These are phyloP conservation scores for Aphelenchoides avenae DNA, from an alignment of 1,140 invertebrate species.

Conservation along the genomic window DNA sequence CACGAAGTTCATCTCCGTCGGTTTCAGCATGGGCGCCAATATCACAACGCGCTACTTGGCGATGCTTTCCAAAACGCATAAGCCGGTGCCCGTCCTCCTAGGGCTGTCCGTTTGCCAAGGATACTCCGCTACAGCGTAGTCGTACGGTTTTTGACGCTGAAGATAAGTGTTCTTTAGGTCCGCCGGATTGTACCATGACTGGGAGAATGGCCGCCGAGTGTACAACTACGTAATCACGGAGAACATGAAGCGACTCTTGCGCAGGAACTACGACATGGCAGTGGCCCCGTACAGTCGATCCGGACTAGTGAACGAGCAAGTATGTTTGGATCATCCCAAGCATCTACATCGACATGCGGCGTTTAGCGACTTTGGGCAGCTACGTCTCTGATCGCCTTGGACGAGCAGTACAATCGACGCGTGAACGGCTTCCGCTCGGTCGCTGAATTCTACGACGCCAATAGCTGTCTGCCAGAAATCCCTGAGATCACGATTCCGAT, in stretches of 20 bases:
- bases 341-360: too few species aligned
- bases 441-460: conserved; percentile 69
- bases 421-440: conserved; percentile 71
- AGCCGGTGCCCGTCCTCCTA: conserved; percentile 67
- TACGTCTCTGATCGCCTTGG: conserved; percentile 77
- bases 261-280: conserved; percentile 72
- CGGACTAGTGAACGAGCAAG: conserved; percentile 60
- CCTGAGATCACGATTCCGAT: conserved; percentile 67
- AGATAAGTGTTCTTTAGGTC: conserved; percentile 64
- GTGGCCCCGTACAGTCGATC: conserved; percentile 72
- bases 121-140: conserved; percentile 80
- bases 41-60: conserved; percentile 40
- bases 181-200: conserved; percentile 73
- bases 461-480: conserved; percentile 63
- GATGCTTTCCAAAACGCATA: conserved; percentile 3
- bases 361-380: conserved; percentile 74
- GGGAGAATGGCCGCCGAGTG: conserved; percentile 78
- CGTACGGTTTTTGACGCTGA: conserved; percentile 35
- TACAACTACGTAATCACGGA: conserved; percentile 89
- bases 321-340: too few species aligned
- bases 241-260: conserved; percentile 77
- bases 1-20: conserved; percentile 75
- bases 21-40: conserved; percentile 75
- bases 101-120: conserved; percentile 85
- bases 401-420: conserved; percentile 78